These are phyloP conservation scores for Picathartes gymnocephalus DNA, from an alignment of 2,113 vertebrate species.

Conservation along the genomic window DNA sequence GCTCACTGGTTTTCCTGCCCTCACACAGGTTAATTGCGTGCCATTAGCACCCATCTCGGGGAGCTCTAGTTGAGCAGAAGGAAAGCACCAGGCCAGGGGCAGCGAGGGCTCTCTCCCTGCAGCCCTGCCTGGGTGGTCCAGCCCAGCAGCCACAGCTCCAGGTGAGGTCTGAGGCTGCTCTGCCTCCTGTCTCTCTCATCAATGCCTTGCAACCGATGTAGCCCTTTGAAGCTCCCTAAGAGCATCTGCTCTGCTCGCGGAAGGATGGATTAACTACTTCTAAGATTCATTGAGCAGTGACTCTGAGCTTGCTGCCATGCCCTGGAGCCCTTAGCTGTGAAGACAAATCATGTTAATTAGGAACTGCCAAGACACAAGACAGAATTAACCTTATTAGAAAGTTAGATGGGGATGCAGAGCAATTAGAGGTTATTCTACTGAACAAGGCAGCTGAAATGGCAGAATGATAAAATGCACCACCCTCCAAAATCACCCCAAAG, in stretches of 20 bases:
- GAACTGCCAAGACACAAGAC: neutral
- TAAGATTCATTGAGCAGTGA: neutral
- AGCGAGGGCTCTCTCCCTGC: rapidly evolving
- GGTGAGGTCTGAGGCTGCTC: neutral
- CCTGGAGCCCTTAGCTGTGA: neutral
- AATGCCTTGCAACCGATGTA: neutral
- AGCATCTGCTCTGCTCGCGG: neutral
- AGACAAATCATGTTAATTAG: constrained; percentile 43
- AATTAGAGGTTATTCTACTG: neutral
- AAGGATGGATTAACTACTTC: neutral
- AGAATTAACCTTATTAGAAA: constrained; percentile 26
- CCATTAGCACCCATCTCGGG: neutral
- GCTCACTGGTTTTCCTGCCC: neutral
- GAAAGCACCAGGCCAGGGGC: neutral
- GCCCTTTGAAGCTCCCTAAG: neutral
- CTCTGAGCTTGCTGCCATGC: neutral
- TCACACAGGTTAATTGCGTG: neutral
- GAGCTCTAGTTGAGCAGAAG: neutral
- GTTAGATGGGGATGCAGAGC: neutral
- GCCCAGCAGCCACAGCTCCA: neutral
- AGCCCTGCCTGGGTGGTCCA: neutral
- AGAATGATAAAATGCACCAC: neutral
- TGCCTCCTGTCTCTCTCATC: neutral
- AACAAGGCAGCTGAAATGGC: neutral
- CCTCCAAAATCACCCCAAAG: neutral